Base-by-base conservation (phyloP, 2,113 vertebrate species). In the Coryphaenoides rupestris region DNA sequence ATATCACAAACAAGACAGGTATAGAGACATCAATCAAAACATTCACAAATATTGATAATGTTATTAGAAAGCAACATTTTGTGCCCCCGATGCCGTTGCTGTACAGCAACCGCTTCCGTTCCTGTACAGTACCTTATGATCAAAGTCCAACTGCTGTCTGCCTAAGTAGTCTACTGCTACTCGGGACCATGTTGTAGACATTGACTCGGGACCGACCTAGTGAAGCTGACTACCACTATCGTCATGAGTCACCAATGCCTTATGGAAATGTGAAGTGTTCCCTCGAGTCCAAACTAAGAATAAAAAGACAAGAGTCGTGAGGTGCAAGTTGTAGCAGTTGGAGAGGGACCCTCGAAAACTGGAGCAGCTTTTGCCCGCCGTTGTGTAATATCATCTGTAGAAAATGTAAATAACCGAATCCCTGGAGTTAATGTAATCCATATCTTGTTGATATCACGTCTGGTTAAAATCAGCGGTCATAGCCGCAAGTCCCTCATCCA, bases 111-210 rank as follows among this genome's bases (percentile, higher is more conserved):
- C 16, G 46, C 12, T 21, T 58, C 14, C 17, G 17, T 54, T 53
- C n/a, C 15, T 70, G 22, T 28, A 57, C 46, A 21, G 55, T 15
- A 9, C 58, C 46, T 21, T 21, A n/a, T 23, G 58, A 72, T 72
- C 54, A 57, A 66, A 62, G 66, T 66, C 58, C 23, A 65, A 71
- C 60, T 71, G 40, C 21, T 24, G 58, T 21, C n/a, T n/a, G 55
- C 54, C 19, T 59, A 59, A 70, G 21, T 45, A 28, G 19, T 19
- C 10, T 53, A 55, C 60, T 54, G 46, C 61, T 19, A 58, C 58
- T 21, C 60, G 45, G 26, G 40, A 23, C 21, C 14, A 65, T 24
- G 9, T 45, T 16, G 15, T 28, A 54, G 40, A 46, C 22, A 47
- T 50, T 61, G 23, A 9, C 40, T 72, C 13, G 47, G 1, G 47